phyloP scores from a whole-genome alignment of 2,797 vertebrate species.

The Fratercula arctica region DNA sequence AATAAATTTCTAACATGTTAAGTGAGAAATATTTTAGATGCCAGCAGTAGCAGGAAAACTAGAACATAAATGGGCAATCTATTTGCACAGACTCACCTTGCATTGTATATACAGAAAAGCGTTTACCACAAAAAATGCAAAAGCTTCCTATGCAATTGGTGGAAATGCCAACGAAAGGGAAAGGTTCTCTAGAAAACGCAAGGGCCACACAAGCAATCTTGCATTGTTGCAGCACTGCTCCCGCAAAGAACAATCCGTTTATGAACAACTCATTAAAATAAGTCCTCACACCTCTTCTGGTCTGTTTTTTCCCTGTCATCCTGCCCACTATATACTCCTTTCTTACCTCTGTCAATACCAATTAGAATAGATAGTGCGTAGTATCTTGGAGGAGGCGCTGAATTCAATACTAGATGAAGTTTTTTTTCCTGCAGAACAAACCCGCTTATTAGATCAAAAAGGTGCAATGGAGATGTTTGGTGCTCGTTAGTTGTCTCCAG shows the following conservation, averaged over 20 bases:
- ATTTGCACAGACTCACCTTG: background rate
- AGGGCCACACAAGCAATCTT: background rate
- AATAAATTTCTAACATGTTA: background rate
- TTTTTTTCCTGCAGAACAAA: background rate
- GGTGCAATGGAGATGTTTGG: background rate
- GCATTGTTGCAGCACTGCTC: background rate
- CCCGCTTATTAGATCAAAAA: background rate
- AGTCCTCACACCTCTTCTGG: background rate
- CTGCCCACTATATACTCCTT: background rate
- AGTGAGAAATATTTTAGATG: constrained; percentile 1
- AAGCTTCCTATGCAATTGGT: background rate
- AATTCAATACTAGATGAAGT: background rate
- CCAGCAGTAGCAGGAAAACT: background rate
- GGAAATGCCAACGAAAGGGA: background rate
- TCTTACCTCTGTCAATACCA: background rate
- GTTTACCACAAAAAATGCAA: background rate
- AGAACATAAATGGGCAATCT: background rate
- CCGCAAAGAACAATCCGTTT: background rate
- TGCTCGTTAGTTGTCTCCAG: background rate
- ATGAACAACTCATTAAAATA: background rate
- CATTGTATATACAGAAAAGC: background rate
- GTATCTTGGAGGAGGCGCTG: background rate
- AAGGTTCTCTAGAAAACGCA: background rate
- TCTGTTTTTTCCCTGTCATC: fast-evolving
- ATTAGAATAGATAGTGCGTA: background rate